A percentile compares a stretch with the other conserved stretches of the same genome.
Conservation (phyloP, 2,797 vertebrate genomes). For the Odontamblyopus lacepedii region DNA sequence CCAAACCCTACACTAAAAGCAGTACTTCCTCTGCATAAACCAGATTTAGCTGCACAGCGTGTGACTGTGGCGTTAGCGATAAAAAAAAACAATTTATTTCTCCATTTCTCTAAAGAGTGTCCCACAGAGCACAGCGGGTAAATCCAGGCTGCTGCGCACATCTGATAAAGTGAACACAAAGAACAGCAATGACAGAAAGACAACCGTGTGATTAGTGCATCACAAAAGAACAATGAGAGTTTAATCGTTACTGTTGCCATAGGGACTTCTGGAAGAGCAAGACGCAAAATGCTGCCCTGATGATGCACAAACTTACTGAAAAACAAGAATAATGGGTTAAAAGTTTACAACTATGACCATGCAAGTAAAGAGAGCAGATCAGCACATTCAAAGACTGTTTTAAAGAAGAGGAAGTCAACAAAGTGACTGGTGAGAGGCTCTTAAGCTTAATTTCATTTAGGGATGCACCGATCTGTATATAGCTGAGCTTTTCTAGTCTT, state of each 20-base stretch:
- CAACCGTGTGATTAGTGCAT: not conserved
- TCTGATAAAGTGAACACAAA: conserved; percentile 5
- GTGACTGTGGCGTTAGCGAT: not conserved
- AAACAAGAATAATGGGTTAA: not conserved
- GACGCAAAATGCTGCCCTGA: not conserved
- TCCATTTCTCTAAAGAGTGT: not conserved
- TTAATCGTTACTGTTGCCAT: not conserved
- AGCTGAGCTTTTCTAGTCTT: too few species aligned
- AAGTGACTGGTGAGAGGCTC: too few species aligned
- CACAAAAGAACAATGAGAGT: conserved; percentile 1
- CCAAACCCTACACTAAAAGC: not conserved
- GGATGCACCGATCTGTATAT: too few species aligned
- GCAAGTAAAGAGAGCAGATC: not conserved
- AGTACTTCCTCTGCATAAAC: not conserved
- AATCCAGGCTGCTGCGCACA: conserved; percentile 2
- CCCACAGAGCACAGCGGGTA: conserved; percentile 5
- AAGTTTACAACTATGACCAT: not conserved
- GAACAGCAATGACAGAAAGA: not conserved
- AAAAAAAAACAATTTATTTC: not conserved
- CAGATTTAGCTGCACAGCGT: not conserved
- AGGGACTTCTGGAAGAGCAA: not conserved
- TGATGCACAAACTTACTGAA: not conserved
- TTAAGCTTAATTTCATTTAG: too few species aligned
- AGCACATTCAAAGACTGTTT: not conserved
- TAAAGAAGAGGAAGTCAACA: too few species aligned